phyloP scores from a whole-genome alignment of 1,140 invertebrate genomes.

The Drusus annulatus region DNA sequence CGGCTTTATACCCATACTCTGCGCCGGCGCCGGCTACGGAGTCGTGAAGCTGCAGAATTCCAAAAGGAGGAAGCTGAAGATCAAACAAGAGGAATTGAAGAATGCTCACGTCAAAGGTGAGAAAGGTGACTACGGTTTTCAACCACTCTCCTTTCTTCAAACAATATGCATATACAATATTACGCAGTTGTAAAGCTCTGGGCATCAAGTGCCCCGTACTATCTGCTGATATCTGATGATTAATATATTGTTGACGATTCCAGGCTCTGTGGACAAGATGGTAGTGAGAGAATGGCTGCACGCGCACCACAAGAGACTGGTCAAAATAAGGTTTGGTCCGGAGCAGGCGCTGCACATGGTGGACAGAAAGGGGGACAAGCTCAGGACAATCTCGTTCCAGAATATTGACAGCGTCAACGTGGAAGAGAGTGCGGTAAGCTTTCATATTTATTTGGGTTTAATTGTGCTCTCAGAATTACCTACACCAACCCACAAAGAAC shows the following conservation, averaged over 20 bases:
- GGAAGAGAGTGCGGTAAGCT: constrained; percentile 80
- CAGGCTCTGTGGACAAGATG: constrained; percentile 90
- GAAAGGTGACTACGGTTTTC: constrained; percentile 2
- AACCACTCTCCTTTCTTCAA: background rate
- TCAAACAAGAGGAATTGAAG: constrained; percentile 86
- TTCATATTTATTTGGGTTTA: background rate
- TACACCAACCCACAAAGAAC: constrained; percentile 1
- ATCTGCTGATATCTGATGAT: background rate
- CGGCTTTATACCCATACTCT: constrained; percentile 91
- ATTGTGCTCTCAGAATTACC: background rate
- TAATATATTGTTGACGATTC: constrained; percentile 32
- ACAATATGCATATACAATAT: too few relatives aligned
- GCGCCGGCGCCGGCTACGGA: constrained; percentile 92
- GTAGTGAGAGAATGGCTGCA: constrained; percentile 96
- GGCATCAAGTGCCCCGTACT: too few relatives aligned
- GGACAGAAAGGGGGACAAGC: constrained; percentile 90
- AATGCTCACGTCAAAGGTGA: constrained; percentile 68
- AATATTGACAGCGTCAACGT: constrained; percentile 84
- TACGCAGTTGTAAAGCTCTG: too few relatives aligned
- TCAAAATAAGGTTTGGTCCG: constrained; percentile 91
- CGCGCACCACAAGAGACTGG: constrained; percentile 91
- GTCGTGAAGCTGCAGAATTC: constrained; percentile 94
- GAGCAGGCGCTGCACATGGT: constrained; percentile 88
- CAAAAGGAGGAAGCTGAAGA: constrained; percentile 82
- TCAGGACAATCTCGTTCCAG: constrained; percentile 85